Evolutionary conservation across 1,140 invertebrate genomes (phyloP).

Genomic region (Trachymyrmex cornetzi): DNA sequence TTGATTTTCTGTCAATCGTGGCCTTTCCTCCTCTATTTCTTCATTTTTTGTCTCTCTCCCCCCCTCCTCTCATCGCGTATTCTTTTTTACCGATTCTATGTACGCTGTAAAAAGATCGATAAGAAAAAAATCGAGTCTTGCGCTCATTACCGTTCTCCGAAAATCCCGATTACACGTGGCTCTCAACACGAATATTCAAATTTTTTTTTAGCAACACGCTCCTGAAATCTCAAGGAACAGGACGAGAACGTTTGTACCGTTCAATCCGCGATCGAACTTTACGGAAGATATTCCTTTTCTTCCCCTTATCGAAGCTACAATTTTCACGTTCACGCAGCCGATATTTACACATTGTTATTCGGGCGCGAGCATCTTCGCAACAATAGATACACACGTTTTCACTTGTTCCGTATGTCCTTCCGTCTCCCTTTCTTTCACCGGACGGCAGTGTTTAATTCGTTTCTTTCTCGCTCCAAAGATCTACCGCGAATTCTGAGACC

Average conservation of each 20-base stretch:
- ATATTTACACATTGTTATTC: conserved; percentile 29
- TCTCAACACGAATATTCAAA: neutral
- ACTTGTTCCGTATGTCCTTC: neutral
- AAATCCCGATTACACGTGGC: conserved; percentile 1
- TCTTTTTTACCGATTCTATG: neutral
- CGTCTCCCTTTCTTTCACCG: conserved; percentile 26
- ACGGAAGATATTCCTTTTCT: neutral
- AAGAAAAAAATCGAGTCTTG: conserved; percentile 47
- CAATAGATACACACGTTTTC: neutral
- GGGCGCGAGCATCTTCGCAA: neutral
- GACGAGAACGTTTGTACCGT: neutral
- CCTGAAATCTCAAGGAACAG: neutral
- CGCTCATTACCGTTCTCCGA: neutral
- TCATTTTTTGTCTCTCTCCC: neutral
- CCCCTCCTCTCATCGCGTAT: neutral
- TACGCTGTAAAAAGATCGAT: conserved; percentile 26
- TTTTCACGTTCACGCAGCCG: neutral
- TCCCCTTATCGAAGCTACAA: neutral
- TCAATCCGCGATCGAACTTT: too few species aligned
- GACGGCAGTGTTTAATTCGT: conserved; percentile 74
- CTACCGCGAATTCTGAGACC: neutral
- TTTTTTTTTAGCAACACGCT: neutral
- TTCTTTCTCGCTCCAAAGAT: conserved; percentile 34
- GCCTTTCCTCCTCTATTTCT: neutral
- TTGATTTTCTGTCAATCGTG: conserved; percentile 55